phyloP scores from a whole-genome alignment of 1,140 invertebrate species.

The Littorina saxatilis region DNA sequence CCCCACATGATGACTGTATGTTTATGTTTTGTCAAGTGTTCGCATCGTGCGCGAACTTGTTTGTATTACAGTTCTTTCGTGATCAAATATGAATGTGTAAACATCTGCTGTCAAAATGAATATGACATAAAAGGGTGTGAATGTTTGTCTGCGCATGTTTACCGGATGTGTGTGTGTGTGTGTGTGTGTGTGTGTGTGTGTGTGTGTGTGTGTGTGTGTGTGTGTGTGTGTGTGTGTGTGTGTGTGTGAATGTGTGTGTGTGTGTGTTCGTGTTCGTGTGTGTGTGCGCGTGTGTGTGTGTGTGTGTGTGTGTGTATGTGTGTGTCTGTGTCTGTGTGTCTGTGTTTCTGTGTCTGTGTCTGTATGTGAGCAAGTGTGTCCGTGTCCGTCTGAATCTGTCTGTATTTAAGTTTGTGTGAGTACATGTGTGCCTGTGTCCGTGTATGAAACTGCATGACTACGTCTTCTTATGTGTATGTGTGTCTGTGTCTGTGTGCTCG shows the following conservation, averaged over 20 bases:
- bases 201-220: slow-evolving; percentile 17
- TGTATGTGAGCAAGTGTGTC: background rate
- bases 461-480: no score
- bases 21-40: no score
- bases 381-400: no score
- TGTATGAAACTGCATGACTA: no score
- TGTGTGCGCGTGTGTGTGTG: background rate
- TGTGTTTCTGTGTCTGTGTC: background rate
- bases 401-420: no score
- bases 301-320: background rate
- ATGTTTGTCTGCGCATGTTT: background rate
- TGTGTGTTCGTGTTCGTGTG: background rate
- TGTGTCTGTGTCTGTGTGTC: background rate
- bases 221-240: background rate
- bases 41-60: background rate
- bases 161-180: background rate
- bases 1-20: no score
- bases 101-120: no score
- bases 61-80: background rate
- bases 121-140: no score
- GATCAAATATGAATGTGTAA: no score
- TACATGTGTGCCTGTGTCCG: no score
- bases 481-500: no score
- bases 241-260: background rate
- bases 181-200: slow-evolving; percentile 25